Evolutionary conservation across 2,888 invertebrate genomes (phyloP).

Genomic region (Byasa hedistus): DNA sequence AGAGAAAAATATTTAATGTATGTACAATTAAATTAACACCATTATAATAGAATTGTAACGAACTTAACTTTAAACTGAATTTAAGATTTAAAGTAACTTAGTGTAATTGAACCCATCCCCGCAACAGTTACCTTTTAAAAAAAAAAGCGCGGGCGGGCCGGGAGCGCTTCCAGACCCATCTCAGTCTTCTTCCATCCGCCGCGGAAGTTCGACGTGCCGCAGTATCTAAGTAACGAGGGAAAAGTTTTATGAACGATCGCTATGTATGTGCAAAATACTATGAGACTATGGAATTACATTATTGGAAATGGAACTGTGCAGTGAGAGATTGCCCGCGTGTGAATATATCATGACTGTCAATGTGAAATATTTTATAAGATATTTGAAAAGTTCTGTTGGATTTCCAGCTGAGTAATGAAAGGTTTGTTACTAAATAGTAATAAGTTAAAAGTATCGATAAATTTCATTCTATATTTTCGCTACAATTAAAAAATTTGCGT

Average conservation of each 20-base stretch:
- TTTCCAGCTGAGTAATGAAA: slow-evolving; percentile 53
- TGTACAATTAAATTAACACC: too few relatives aligned
- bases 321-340: slow-evolving; percentile 41
- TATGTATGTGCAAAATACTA: slow-evolving; percentile 5
- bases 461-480: too few relatives aligned
- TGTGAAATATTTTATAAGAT: slow-evolving; percentile 36
- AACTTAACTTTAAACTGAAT: slow-evolving; percentile 2
- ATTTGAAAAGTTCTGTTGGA: slow-evolving; percentile 40
- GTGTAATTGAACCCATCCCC: slow-evolving; percentile 3
- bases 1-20: too few relatives aligned
- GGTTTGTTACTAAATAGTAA: slow-evolving; percentile 41
- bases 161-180: slow-evolving; percentile 10
- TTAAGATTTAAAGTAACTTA: slow-evolving; percentile 3
- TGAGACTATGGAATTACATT: slow-evolving; percentile 13
- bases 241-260: slow-evolving; percentile 30
- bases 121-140: slow-evolving; percentile 10
- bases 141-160: slow-evolving; percentile 12
- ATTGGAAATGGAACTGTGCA: slow-evolving; percentile 43
- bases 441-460: background rate
- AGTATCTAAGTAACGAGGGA: slow-evolving; percentile 7
- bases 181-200: slow-evolving; percentile 16
- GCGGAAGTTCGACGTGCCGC: slow-evolving; percentile 11
- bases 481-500: background rate
- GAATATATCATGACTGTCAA: slow-evolving; percentile 40
- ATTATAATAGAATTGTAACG: background rate